These are phyloP conservation scores for Ameiurus melas DNA, from an alignment of 2,113 vertebrate genomes.

Conservation along the genomic window DNA sequence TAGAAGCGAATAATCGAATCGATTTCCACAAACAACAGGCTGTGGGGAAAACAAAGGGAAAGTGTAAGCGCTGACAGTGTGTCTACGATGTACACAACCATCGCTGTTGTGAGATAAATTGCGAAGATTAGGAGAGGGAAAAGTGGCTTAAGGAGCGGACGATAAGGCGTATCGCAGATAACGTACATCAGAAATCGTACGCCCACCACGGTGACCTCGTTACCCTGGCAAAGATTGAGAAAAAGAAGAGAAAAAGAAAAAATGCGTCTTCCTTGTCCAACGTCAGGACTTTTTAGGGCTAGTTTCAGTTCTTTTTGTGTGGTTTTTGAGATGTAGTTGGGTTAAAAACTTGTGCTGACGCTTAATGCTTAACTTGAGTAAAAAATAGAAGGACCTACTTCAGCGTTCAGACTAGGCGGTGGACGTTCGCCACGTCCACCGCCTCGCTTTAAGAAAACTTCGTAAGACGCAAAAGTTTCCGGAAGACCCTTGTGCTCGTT, in stretches of 20 bases:
- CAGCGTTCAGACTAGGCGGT: neutral
- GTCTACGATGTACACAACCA: neutral
- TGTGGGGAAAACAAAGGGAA: neutral
- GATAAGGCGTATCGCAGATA: neutral
- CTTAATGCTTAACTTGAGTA: neutral
- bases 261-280: neutral
- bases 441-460: neutral
- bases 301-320: neutral
- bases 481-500: neutral
- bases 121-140: neutral
- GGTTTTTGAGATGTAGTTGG: neutral
- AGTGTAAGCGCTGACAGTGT: neutral
- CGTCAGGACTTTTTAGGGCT: neutral
- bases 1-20: neutral
- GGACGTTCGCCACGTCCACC: neutral
- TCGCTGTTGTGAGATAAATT: neutral
- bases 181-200: neutral
- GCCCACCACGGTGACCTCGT: neutral
- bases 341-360: neutral
- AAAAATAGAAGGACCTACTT: neutral
- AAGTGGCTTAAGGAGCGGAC: neutral
- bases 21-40: neutral
- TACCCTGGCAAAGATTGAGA: neutral
- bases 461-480: neutral
- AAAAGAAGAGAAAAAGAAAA: neutral